Evolutionary conservation across 1,140 invertebrate genomes (phyloP).

Genomic region (Cataglyphis hispanica): DNA sequence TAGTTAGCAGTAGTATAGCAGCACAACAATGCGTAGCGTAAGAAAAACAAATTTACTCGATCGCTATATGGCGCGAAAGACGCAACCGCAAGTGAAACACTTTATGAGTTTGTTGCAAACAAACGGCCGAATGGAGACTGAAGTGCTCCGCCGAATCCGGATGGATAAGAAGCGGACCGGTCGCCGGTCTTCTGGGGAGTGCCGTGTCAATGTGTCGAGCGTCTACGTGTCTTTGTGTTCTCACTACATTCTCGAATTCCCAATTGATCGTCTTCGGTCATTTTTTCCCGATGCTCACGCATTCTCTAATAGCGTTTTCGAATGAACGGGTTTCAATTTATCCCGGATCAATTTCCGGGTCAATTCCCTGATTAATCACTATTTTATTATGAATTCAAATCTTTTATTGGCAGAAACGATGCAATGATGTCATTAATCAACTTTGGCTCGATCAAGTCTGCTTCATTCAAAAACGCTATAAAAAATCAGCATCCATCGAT

Average conservation of each 20-base stretch:
- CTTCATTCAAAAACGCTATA: no score
- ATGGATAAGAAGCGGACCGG: constrained; percentile 54
- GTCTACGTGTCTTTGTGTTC: constrained; percentile 54
- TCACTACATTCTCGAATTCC: background rate
- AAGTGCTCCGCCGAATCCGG: constrained; percentile 33
- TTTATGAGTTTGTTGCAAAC: background rate
- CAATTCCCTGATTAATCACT: no score
- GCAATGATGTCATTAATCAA: no score
- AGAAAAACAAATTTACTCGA: background rate
- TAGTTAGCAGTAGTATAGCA: background rate
- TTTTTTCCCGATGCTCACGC: background rate
- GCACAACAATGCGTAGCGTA: background rate
- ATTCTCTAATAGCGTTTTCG: no score
- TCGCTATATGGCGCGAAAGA: background rate
- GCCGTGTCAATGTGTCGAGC: background rate
- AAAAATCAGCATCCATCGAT: background rate
- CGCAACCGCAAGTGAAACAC: background rate
- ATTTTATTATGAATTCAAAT: no score
- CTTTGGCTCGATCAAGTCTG: no score
- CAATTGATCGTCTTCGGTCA: background rate
- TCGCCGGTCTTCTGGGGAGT: background rate
- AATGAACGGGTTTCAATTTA: no score
- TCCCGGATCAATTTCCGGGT: no score
- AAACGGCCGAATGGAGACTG: background rate
- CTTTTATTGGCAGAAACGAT: no score